A percentile compares a stretch with the other conserved stretches of the same genome.
Conservation (phyloP, 2,113 vertebrate species). For the Chaetops frenatus region DNA sequence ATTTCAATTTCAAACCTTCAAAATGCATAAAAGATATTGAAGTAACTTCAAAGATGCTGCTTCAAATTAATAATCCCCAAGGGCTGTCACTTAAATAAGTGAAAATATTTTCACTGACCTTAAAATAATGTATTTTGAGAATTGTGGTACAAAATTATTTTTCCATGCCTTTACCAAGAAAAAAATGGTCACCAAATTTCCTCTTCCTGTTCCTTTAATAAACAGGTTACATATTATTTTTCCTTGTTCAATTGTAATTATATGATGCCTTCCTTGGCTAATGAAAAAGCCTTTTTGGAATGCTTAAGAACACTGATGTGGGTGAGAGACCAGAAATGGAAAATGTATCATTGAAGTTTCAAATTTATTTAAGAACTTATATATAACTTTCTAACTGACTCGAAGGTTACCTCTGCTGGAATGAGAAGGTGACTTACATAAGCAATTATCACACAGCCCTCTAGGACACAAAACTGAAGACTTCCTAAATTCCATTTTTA, state of each 20-base stretch:
- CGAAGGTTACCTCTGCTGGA: slow-evolving; percentile 4
- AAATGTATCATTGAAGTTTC: neutral
- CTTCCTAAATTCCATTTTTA: slow-evolving; percentile 49
- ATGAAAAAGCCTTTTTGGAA: neutral
- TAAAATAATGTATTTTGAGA: neutral
- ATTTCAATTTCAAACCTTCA: neutral
- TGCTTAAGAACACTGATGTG: neutral
- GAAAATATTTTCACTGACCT: neutral
- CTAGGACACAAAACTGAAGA: slow-evolving; percentile 49
- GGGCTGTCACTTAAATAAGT: neutral
- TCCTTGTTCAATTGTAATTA: neutral
- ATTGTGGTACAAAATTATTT: neutral
- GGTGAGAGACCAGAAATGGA: neutral
- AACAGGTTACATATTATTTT: neutral
- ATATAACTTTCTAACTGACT: slow-evolving; percentile 40
- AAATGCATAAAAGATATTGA: neutral
- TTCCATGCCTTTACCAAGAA: neutral
- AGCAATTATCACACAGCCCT: slow-evolving; percentile 41
- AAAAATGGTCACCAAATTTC: neutral
- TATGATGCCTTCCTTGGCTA: neutral
- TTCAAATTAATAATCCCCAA: neutral
- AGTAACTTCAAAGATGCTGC: neutral
- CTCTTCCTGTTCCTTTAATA: neutral
- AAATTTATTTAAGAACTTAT: slow-evolving; percentile 34
- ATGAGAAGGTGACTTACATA: slow-evolving; percentile 47